Base-by-base conservation (phyloP, 2,113 vertebrate genomes). In the Dipodomys stephensi region DNA sequence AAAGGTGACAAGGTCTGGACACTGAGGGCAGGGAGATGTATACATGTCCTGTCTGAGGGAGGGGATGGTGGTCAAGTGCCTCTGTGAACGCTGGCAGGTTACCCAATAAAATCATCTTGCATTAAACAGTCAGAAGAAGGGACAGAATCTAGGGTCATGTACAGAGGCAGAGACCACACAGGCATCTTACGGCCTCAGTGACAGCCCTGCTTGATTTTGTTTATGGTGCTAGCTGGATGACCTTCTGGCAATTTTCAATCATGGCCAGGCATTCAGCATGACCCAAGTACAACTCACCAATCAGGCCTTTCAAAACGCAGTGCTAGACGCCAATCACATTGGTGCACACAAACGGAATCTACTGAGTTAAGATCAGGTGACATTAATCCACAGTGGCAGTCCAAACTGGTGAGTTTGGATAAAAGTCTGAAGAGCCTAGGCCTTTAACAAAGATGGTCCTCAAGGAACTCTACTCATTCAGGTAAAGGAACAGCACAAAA, bases 361-460 rank as follows among this genome's bases (percentile, higher is more conserved):
- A 46, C 32, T 71, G 44, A 78, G 32, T 88, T 90, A 22, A 60
- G 23, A n/a, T 39, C 16, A 69, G 18, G 13, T 62, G n/a, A 22
- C 18, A 49, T 69, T 76, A 77, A 27, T 60, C 30, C 32, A 82
- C 7, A 19, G 49, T 20, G 1, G 25, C 28, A 83, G n/a, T 32
- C 25, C 77, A 79, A 76, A 35, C 77, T 65, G 20, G 73, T 84
- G 82, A 76, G 39, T 28, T 30, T 0, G 27, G 49, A 32, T 69
- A 62, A 81, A 82, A 93, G 83, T 77, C 87, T 68, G 60, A 87
- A 71, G 49, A 81, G 32, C 23, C 35, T 30, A 73, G 77, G 64
- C 57, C 90, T 95, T 90, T 76, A 60, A 80, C 49, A 18, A 69
- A 46, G 39, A 53, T 22, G 11, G 57, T 7, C 39, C n/a, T 73